Evolutionary conservation across 2,113 vertebrate genomes (phyloP), one percentile per base, ranked within the genome.

Genomic region (Pelecanus crispus): DNA sequence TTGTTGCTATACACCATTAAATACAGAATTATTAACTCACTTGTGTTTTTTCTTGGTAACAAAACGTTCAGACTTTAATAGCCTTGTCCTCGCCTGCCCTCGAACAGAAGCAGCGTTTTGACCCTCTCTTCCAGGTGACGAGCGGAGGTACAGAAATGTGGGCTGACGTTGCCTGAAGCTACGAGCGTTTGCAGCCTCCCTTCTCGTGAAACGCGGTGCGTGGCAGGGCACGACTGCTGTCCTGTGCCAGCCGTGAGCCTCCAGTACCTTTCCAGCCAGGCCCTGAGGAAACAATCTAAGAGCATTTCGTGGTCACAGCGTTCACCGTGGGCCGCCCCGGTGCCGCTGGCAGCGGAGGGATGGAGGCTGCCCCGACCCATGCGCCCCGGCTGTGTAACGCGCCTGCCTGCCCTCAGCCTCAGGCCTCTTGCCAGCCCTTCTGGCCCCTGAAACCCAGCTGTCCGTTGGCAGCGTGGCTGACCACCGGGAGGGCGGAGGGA

Each of bases 341-440:
- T 0, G 1, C 24, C 2, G 17, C 36, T 11, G 8, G 36, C 1
- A 17, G 61, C 1, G 0, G 36, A n/a, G 47, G 26, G n/a, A 25
- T 1, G 8, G 40, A 38, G 22, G 67, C 55, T n/a, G 40, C 22
- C 9, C 29, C 50, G 31, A 15, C 45, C 2, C 4, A 6, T 9
- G 6, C 1, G 2, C 6, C 18, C 34, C 0, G 4, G 28, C 72
- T 0, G 4, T 3, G 25, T 4, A 2, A 22, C 0, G 0, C 1
- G 1, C 4, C 38, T 2, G 2, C 55, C 24, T 44, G 25, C n/a
- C 53, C 42, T 58, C 17, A 8, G 74, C 49, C 34, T 45, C 13
- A 2, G 38, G 50, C 38, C 24, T 59, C 22, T 13, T 29, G n/a
- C 26, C 28, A 67, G 73, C 34, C 17, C 42, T 36, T 14, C 40